Conservation (phyloP, 2,113 vertebrate species). For the Percina caprodes region DNA sequence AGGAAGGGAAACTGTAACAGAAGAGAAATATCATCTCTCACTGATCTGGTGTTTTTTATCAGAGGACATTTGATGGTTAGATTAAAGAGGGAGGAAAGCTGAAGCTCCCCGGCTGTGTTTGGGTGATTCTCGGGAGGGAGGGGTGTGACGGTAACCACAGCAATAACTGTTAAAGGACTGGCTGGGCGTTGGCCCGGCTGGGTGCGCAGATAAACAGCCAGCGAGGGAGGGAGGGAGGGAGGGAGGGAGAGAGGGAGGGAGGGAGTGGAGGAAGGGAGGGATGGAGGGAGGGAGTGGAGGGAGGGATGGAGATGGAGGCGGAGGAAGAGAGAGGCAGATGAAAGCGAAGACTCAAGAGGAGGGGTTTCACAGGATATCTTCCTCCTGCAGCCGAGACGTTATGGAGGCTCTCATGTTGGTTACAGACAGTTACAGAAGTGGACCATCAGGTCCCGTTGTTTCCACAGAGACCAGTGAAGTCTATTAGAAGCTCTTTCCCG, state of each 20-base stretch:
- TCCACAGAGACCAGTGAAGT: too few species aligned
- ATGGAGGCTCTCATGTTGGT: too few species aligned
- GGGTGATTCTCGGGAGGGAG: constrained; percentile 47
- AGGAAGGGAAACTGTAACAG: too few species aligned
- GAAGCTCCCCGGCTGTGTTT: not conserved
- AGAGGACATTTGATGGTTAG: too few species aligned
- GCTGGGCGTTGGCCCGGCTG: constrained; percentile 74
- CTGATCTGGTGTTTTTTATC: too few species aligned
- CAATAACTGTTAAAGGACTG: constrained; percentile 42
- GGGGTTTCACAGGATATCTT: constrained; percentile 42
- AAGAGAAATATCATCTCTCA: too few species aligned
- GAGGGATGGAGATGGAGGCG: not conserved
- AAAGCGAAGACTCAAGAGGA: constrained; percentile 11
- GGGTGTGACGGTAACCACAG: constrained; percentile 56
- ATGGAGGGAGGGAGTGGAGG: not conserved
- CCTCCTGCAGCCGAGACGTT: too few species aligned
- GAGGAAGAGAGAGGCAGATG: constrained; percentile 25
- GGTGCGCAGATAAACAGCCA: constrained; percentile 72
- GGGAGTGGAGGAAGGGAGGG: constrained; percentile 8
- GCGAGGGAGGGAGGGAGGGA: not conserved
- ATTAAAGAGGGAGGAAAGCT: not conserved
- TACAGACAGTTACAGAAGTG: too few species aligned
- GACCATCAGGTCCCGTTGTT: too few species aligned
- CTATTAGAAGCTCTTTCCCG: too few species aligned
- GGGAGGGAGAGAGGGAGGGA: constrained; percentile 2